A percentile compares a stretch with the other conserved stretches of the same genome.
These are phyloP conservation scores for Nasonia longicornis DNA, from an alignment of 1,140 invertebrate genomes.

Conservation along the genomic window DNA sequence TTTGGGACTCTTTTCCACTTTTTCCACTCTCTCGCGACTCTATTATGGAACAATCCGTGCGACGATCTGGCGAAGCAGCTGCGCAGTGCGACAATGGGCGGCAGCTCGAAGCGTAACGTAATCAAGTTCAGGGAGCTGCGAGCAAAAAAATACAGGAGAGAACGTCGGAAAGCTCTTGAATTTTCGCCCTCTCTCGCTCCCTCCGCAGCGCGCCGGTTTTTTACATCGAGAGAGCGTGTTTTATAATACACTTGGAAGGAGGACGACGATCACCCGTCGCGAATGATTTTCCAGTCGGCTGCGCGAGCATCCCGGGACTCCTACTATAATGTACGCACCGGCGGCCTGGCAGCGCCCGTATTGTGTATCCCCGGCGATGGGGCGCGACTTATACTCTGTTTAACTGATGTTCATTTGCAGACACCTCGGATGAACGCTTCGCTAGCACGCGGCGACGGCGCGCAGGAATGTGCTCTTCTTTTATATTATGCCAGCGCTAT, in stretches of 20 bases:
- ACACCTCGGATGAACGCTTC: slow-evolving; percentile 55
- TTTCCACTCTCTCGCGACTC: background rate
- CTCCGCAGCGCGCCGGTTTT: background rate
- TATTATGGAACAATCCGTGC: background rate
- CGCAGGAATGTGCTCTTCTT: background rate
- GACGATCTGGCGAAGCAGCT: background rate
- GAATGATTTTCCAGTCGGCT: slow-evolving; percentile 55
- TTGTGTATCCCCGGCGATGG: slow-evolving; percentile 34
- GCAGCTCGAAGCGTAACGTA: too few species aligned
- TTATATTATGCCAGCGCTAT: slow-evolving; percentile 19
- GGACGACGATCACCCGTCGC: slow-evolving; percentile 52
- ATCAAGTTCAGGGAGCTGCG: too few species aligned
- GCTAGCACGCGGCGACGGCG: background rate
- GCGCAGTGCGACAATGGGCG: background rate
- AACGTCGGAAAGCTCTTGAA: background rate
- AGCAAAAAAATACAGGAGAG: background rate
- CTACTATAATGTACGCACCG: slow-evolving; percentile 3
- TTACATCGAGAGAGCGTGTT: slow-evolving; percentile 23
- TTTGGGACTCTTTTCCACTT: slow-evolving; percentile 6
- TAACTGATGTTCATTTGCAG: slow-evolving; percentile 56
- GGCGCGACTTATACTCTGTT: slow-evolving; percentile 42
- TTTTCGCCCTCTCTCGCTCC: background rate
- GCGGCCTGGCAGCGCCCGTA: slow-evolving; percentile 30
- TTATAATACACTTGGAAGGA: background rate
- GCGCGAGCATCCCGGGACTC: slow-evolving; percentile 43